phyloP scores from a whole-genome alignment of 2,888 invertebrate genomes.

The Philopedon plagiatum region DNA sequence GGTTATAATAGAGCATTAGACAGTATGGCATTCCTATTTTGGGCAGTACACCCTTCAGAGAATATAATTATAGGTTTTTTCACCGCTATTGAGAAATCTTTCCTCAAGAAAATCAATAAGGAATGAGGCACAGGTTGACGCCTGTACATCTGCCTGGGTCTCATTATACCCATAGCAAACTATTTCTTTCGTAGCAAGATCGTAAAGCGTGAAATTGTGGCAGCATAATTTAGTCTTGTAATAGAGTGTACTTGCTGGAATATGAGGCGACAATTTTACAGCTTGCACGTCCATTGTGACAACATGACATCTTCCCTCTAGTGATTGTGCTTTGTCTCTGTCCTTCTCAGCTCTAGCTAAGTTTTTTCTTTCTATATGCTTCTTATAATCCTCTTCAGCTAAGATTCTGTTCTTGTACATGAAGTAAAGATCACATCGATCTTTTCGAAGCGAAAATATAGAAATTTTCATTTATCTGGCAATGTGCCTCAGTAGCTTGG shows the following conservation, averaged over 20 bases:
- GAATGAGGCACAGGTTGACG: conserved; percentile 11
- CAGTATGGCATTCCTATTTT: too few species aligned
- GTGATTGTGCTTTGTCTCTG: conserved; percentile 32
- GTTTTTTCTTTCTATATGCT: conserved; percentile 30
- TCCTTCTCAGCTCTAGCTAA: conserved; percentile 23
- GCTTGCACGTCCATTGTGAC: conserved; percentile 56
- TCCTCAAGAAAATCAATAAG: conserved; percentile 10
- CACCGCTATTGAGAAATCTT: neutral
- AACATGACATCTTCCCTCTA: conserved; percentile 40
- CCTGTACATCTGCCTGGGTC: conserved; percentile 31
- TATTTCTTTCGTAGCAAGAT: conserved; percentile 50
- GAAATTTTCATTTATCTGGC: conserved; percentile 38
- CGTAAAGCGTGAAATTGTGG: conserved; percentile 58
- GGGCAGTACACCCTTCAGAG: too few species aligned
- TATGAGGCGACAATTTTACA: conserved; percentile 53
- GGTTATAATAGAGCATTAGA: too few species aligned
- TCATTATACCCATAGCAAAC: conserved; percentile 52
- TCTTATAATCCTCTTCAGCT: conserved; percentile 21
- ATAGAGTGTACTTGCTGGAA: conserved; percentile 51
- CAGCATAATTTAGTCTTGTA: conserved; percentile 53
- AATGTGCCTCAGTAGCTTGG: too few species aligned
- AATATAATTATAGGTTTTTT: conserved; percentile 10
- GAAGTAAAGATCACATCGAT: conserved; percentile 43
- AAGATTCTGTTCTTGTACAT: conserved; percentile 34
- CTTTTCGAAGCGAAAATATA: conserved; percentile 35